phyloP scores from a whole-genome alignment of 2,113 vertebrate genomes.

The Hemibagrus wyckioides region DNA sequence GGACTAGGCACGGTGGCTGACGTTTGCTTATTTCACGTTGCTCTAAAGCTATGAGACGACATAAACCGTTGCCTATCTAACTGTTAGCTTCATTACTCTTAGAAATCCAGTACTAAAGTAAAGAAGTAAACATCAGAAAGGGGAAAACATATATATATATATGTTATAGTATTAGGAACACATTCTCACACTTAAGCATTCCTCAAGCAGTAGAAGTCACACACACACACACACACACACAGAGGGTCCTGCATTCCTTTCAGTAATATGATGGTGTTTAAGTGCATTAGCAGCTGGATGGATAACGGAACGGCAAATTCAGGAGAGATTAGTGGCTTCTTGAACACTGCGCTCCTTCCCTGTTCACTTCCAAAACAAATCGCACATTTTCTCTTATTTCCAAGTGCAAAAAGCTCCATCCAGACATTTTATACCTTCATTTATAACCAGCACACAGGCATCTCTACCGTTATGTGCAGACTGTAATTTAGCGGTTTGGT shows the following conservation, averaged over 20 bases:
- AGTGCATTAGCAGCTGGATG: conserved; percentile 67
- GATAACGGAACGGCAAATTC: neutral
- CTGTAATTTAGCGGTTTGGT: conserved; percentile 15
- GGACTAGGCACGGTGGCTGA: neutral
- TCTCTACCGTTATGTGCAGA: neutral
- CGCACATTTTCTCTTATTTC: conserved; percentile 2
- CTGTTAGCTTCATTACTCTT: neutral
- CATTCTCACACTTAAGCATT: conserved; percentile 18
- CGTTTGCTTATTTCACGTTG: neutral
- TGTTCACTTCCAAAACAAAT: conserved; percentile 42
- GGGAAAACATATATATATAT: neutral
- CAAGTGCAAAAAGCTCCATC: neutral
- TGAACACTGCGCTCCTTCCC: conserved; percentile 15
- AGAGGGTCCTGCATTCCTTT: conserved; percentile 62
- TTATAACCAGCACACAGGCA: conserved; percentile 16
- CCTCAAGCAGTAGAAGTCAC: conserved; percentile 16
- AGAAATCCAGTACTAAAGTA: neutral
- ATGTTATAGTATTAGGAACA: neutral
- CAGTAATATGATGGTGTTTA: conserved; percentile 63
- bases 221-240: conserved; percentile 11
- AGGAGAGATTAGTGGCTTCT: conserved; percentile 29
- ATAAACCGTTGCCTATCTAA: too few relatives aligned
- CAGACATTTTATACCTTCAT: conserved; percentile 30
- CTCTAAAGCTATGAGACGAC: neutral
- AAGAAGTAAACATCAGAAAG: neutral